phyloP scores from a whole-genome alignment of 2,113 vertebrate genomes.

The Poeciliopsis prolifica region DNA sequence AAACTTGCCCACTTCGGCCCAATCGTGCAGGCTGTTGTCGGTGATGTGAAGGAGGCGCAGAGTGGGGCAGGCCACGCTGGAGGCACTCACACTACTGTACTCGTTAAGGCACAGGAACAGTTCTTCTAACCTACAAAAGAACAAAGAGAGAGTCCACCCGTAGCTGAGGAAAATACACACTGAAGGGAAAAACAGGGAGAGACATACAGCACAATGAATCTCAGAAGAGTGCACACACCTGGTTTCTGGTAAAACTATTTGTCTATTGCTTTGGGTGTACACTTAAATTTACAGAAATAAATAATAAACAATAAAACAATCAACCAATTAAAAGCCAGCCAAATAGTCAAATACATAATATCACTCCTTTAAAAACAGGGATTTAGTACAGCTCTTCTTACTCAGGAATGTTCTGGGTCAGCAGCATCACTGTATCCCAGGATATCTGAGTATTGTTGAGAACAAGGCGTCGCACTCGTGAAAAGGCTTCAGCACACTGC shows the following conservation, averaged over 20 bases:
- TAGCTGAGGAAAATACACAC: not conserved
- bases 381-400: constrained; percentile 72
- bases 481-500: constrained; percentile 87
- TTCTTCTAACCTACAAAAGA: constrained; percentile 89
- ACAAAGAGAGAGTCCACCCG: not conserved
- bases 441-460: constrained; percentile 98
- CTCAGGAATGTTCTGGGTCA: constrained; percentile 90
- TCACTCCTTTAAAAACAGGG: not conserved
- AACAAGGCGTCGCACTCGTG: constrained; percentile 90
- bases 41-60: constrained; percentile 97
- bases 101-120: constrained; percentile 99
- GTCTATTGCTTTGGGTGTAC: not conserved
- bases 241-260: not conserved
- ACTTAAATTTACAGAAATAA: no score
- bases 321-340: not conserved
- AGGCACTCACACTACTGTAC: constrained; percentile 90
- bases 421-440: constrained; percentile 92
- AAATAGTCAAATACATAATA: no score
- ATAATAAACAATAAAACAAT: no score
- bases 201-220: not conserved
- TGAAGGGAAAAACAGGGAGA: not conserved
- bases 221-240: not conserved
- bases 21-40: constrained; percentile 95
- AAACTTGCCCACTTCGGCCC: constrained; percentile 93
- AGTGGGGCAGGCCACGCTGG: constrained; percentile 87